These are phyloP conservation scores for Drosophila pseudotalamancana DNA, from an alignment of 2,888 invertebrate genomes.

Conservation along the genomic window DNA sequence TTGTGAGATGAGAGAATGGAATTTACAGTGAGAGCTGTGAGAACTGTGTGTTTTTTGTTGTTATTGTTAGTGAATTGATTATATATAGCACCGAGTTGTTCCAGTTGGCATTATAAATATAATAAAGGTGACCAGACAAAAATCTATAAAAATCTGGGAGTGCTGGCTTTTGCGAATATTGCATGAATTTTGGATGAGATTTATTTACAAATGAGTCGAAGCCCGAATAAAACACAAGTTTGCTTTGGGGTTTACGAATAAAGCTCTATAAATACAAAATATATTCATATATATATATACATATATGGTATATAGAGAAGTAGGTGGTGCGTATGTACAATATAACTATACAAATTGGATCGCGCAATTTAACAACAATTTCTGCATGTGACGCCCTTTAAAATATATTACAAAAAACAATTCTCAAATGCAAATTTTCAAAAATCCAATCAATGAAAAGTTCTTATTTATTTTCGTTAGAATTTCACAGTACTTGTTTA, in stretches of 20 bases:
- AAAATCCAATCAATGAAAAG: constrained; percentile 56
- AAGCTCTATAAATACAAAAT: constrained; percentile 54
- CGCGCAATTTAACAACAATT: constrained; percentile 63
- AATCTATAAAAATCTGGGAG: constrained; percentile 7
- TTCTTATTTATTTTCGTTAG: constrained; percentile 12
- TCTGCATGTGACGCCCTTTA: constrained; percentile 34
- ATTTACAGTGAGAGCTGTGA: constrained; percentile 38
- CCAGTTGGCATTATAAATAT: constrained; percentile 13
- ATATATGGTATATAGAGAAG: not conserved
- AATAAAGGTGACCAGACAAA: constrained; percentile 13
- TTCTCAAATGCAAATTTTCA: constrained; percentile 65
- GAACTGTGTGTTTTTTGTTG: not conserved
- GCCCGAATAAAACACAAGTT: constrained; percentile 45
- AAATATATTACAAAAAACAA: constrained; percentile 46
- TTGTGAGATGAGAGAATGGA: constrained; percentile 33
- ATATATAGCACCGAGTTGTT: constrained; percentile 5
- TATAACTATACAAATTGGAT: constrained; percentile 51
- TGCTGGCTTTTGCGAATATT: constrained; percentile 21
- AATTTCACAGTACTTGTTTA: constrained; percentile 24
- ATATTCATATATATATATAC: constrained; percentile 9
- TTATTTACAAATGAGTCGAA: constrained; percentile 72
- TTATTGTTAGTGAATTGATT: not conserved
- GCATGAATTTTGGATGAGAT: constrained; percentile 66
- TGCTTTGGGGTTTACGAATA: constrained; percentile 27
- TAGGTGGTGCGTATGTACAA: constrained; percentile 52